These are phyloP conservation scores for Epirrita christyi DNA, from an alignment of 2,888 invertebrate genomes.

Conservation along the genomic window DNA sequence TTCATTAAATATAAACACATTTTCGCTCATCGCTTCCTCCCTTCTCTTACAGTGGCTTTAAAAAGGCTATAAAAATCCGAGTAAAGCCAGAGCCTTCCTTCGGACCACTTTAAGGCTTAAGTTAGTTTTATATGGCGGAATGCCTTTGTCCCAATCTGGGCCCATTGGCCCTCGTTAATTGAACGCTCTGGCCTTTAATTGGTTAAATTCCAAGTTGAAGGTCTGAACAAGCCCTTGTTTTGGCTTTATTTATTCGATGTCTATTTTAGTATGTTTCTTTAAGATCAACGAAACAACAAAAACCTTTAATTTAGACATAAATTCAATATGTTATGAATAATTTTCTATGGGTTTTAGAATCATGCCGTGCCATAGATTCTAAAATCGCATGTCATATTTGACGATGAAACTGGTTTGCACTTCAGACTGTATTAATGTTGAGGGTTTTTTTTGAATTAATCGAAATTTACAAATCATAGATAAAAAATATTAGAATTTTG, in stretches of 20 bases:
- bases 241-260: background rate
- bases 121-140: conserved; percentile 39
- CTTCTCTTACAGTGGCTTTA: background rate
- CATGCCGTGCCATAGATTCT: no score
- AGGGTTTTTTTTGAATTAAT: no score
- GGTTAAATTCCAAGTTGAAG: conserved; percentile 35
- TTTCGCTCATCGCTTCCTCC: no score
- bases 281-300: no score
- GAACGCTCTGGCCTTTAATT: conserved; percentile 38
- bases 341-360: no score
- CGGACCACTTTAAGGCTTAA: conserved; percentile 34
- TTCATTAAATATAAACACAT: no score
- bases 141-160: conserved; percentile 32
- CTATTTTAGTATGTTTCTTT: background rate
- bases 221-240: conserved; percentile 24
- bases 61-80: conserved; percentile 30
- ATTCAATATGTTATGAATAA: no score
- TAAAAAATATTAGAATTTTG: no score
- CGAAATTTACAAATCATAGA: no score
- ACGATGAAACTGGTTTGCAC: no score
- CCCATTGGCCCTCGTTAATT: conserved; percentile 38
- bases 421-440: no score
- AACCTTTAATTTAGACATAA: background rate
- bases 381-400: no score
- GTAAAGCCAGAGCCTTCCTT: conserved; percentile 23